These are phyloP conservation scores for Paracentrotus lividus DNA, from an alignment of 53 echinoderm and acorn worm genomes.

Conservation along the genomic window DNA sequence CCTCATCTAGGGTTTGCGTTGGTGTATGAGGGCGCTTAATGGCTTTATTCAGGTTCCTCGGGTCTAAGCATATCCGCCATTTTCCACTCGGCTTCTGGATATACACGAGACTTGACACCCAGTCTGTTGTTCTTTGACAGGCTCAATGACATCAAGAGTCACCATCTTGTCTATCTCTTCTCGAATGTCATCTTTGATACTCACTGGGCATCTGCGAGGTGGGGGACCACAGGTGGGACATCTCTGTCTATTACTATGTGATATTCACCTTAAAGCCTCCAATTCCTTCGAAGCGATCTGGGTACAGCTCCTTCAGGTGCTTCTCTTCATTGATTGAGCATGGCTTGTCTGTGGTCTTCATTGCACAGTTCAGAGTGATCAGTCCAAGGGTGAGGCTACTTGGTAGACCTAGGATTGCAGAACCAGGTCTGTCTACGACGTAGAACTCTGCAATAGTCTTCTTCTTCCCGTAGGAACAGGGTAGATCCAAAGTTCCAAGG, in stretches of 20 bases:
- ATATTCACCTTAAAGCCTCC: constrained; percentile 56
- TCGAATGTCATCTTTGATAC: constrained; percentile 71
- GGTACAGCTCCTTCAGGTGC: constrained; percentile 35
- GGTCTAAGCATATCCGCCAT: constrained; percentile 80
- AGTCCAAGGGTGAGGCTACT: not conserved
- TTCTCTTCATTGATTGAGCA: not conserved
- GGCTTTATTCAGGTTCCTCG: constrained; percentile 77
- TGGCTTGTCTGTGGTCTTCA: not conserved
- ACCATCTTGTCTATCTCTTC: constrained; percentile 72
- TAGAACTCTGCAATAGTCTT: not conserved
- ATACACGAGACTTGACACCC: constrained; percentile 65
- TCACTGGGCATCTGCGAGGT: constrained; percentile 62
- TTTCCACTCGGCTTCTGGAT: constrained; percentile 57
- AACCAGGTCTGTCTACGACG: not conserved
- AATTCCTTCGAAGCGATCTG: constrained; percentile 70
- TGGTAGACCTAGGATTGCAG: not conserved
- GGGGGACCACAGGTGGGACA: constrained; percentile 48
- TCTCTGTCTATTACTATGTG: constrained; percentile 29
- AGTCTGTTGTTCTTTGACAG: constrained; percentile 65
- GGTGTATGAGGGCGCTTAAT: constrained; percentile 75
- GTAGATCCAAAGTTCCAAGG: not conserved
- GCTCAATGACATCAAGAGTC: constrained; percentile 43
- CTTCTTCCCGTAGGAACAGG: not conserved
- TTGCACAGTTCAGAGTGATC: not conserved
- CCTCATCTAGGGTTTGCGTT: constrained; percentile 76